Conservation (phyloP, 35 echinoderm and acorn worm species). For the Amphiura filiformis region DNA sequence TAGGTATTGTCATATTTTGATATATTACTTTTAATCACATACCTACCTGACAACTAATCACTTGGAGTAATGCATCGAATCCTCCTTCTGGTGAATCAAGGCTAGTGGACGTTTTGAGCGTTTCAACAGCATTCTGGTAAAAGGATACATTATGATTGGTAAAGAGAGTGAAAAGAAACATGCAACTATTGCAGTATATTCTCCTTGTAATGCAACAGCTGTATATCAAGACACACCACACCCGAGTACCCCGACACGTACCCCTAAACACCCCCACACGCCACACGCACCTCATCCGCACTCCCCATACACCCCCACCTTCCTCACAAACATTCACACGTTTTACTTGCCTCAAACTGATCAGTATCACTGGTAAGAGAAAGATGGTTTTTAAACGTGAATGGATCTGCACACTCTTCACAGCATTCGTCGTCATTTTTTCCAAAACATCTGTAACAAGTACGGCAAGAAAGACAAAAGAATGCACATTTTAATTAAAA, state of each 20-base stretch:
- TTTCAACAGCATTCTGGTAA: slow-evolving; percentile 27
- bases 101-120: slow-evolving; percentile 54
- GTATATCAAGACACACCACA: neutral
- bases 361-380: slow-evolving; percentile 23
- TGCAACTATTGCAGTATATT: neutral
- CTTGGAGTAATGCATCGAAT: slow-evolving; percentile 87
- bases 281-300: too few relatives aligned
- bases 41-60: slow-evolving; percentile 73
- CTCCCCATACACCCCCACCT: too few relatives aligned
- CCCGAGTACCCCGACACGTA: too few relatives aligned
- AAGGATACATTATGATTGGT: too few relatives aligned
- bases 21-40: neutral
- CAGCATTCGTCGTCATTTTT: neutral
- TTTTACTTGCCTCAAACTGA: slow-evolving; percentile 39
- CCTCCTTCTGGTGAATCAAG: slow-evolving; percentile 82
- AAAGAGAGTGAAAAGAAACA: neutral
- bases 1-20: too few relatives aligned
- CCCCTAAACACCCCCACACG: too few relatives aligned
- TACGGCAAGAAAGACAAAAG: too few relatives aligned
- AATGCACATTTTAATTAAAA: too few relatives aligned
- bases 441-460: too few relatives aligned
- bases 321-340: neutral
- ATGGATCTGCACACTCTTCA: slow-evolving; percentile 32
- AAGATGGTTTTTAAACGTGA: slow-evolving; percentile 60
- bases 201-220: neutral